Conservation (phyloP, 2,113 vertebrate genomes). For the Fulmarus glacialis region DNA sequence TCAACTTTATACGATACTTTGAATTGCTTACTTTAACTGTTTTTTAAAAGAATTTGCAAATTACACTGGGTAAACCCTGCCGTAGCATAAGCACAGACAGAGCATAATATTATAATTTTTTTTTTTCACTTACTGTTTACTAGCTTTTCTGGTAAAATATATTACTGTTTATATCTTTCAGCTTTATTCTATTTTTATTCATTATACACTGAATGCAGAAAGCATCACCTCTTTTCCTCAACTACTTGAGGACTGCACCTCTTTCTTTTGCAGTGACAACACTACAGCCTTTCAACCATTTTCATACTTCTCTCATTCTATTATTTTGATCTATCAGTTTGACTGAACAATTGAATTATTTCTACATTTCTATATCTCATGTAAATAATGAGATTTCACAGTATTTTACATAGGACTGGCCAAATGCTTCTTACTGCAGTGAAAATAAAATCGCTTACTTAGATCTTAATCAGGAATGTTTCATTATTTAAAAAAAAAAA, state of each 20-base stretch:
- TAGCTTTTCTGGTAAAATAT: neutral
- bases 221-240: neutral
- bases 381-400: neutral
- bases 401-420: neutral
- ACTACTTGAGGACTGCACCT: neutral
- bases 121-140: neutral
- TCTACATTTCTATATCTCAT: neutral
- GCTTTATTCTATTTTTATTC: neutral
- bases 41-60: neutral
- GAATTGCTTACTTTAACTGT: neutral
- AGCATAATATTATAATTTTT: neutral
- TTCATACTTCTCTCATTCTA: neutral
- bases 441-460: neutral
- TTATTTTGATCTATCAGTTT: neutral
- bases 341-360: neutral
- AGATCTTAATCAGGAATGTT: neutral
- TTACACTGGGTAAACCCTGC: neutral
- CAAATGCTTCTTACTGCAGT: neutral
- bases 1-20: neutral
- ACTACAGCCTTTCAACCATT: neutral
- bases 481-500: neutral
- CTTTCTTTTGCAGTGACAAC: neutral
- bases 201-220: neutral
- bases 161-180: neutral
- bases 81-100: neutral